A percentile compares a stretch with the other conserved stretches of the same genome.
These are phyloP conservation scores for Nyctibius bracteatus DNA, from an alignment of 2,113 vertebrate genomes.

Conservation along the genomic window DNA sequence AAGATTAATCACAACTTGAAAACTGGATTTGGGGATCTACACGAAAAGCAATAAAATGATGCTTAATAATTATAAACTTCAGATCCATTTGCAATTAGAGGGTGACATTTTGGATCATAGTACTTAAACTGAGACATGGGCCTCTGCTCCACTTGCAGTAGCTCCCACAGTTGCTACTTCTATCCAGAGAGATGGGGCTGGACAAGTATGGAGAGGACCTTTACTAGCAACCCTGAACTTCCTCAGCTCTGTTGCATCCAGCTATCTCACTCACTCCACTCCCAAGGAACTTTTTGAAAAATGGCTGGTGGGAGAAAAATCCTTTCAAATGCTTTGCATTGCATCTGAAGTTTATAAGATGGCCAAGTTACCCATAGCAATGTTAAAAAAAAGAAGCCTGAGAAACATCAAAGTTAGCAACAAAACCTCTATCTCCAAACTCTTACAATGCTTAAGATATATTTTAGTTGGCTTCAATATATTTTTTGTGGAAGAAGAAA, in stretches of 20 bases:
- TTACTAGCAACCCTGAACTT: neutral
- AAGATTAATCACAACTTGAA: neutral
- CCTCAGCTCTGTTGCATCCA: neutral
- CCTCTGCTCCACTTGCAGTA: neutral
- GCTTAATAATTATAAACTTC: neutral
- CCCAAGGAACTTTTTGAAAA: neutral
- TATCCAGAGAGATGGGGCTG: neutral
- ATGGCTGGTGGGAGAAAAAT: neutral
- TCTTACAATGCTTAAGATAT: neutral
- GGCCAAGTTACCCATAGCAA: neutral
- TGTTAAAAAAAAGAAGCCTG: neutral
- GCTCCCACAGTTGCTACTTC: neutral
- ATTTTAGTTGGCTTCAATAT: neutral
- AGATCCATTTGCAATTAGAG: neutral
- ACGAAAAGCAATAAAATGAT: neutral
- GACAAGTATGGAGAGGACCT: neutral
- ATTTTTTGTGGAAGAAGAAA: neutral
- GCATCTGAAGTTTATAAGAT: neutral
- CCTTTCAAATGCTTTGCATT: neutral
- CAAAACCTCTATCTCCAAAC: neutral
- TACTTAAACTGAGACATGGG: neutral
- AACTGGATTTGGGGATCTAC: neutral
- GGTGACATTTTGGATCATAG: neutral
- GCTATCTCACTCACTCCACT: neutral
- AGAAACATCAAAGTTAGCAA: neutral